phyloP scores from a whole-genome alignment of 2,888 invertebrate genomes.

The Lomographa bimaculata region DNA sequence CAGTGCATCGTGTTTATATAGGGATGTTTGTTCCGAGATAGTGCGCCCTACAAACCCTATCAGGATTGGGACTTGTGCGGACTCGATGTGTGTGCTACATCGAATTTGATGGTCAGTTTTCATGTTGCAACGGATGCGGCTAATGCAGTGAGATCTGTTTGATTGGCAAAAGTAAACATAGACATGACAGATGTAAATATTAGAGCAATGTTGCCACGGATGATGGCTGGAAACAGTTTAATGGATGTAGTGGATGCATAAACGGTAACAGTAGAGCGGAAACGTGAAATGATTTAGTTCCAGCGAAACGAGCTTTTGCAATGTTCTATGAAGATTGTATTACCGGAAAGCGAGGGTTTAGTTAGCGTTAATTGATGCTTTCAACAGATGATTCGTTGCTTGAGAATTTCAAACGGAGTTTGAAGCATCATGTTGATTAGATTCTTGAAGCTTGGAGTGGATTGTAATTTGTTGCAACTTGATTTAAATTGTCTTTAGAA shows the following conservation, averaged over 20 bases:
- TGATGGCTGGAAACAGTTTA: constrained; percentile 59
- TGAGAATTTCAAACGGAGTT: too few relatives aligned
- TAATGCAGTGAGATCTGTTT: constrained; percentile 70
- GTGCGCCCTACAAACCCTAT: constrained; percentile 64
- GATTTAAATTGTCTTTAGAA: too few relatives aligned
- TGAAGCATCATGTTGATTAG: too few relatives aligned
- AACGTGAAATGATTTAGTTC: constrained; percentile 67
- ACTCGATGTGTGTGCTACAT: constrained; percentile 55
- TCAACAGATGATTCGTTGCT: background rate
- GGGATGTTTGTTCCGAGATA: constrained; percentile 76
- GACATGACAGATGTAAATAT: constrained; percentile 63
- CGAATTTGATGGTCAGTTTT: constrained; percentile 62
- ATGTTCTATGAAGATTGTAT: constrained; percentile 15
- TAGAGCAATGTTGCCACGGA: constrained; percentile 53
- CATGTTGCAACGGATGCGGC: constrained; percentile 60
- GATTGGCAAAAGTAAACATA: constrained; percentile 73
- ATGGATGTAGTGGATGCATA: constrained; percentile 55
- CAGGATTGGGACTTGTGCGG: constrained; percentile 62
- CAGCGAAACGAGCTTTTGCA: constrained; percentile 36
- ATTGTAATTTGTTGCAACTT: too few relatives aligned
- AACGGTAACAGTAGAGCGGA: constrained; percentile 58
- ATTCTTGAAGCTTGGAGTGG: too few relatives aligned
- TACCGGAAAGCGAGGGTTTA: constrained; percentile 15
- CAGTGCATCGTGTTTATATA: constrained; percentile 63
- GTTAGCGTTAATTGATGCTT: constrained; percentile 1